A percentile compares a stretch with the other conserved stretches of the same genome.
Conservation (phyloP, 2,888 invertebrate genomes). For the Acanthococcus lagerstroemiae region DNA sequence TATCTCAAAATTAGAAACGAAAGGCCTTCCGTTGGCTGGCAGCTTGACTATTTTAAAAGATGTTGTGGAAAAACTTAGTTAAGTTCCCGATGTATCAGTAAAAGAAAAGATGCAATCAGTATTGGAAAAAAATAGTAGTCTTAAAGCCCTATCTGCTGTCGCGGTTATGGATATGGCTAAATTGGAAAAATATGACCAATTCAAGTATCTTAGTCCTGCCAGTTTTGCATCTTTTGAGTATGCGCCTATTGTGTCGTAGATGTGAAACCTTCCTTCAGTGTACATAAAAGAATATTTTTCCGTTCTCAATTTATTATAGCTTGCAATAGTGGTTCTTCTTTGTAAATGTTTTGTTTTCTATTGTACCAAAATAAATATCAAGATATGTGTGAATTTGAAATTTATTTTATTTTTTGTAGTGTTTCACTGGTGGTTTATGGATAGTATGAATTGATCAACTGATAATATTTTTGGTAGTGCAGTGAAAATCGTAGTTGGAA, state of each 20-base stretch:
- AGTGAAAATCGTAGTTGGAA: too few species aligned
- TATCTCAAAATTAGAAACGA: background rate
- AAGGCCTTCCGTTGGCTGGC: background rate
- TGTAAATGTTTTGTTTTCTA: too few species aligned
- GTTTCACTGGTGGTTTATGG: too few species aligned
- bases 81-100: too few species aligned
- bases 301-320: too few species aligned
- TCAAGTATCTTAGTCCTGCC: background rate
- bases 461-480: too few species aligned
- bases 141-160: background rate
- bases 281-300: background rate
- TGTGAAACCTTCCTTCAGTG: background rate
- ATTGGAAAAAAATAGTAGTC: background rate
- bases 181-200: background rate
- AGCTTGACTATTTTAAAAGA: background rate
- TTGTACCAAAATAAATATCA: too few species aligned
- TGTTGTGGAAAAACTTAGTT: background rate
- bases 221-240: background rate
- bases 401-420: too few species aligned
- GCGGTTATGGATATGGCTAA: background rate
- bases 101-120: background rate
- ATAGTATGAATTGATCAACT: too few species aligned
- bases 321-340: too few species aligned
- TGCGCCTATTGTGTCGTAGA: background rate
- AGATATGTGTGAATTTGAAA: too few species aligned